phyloP scores from a whole-genome alignment of 2,888 invertebrate species.

The Chironomus riparius region DNA sequence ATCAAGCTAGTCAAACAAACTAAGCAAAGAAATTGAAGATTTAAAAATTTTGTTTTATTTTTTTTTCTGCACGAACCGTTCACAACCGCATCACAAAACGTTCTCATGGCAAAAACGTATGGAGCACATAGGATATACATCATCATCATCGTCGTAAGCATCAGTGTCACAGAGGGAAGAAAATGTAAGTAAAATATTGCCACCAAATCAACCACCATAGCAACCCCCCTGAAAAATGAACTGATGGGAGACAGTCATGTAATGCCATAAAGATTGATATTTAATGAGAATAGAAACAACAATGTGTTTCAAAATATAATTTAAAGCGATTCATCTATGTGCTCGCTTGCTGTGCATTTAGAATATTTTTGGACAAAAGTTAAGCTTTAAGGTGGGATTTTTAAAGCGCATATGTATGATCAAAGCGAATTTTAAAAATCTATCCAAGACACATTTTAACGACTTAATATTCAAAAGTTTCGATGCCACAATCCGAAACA shows the following conservation, averaged over 20 bases:
- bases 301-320: conserved; percentile 23
- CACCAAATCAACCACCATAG: not conserved
- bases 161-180: not conserved
- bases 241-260: too few species aligned
- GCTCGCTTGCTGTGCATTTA: not conserved
- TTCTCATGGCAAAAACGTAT: not conserved
- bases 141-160: not conserved
- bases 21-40: not conserved
- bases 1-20: not conserved
- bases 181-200: not conserved
- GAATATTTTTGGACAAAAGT: not conserved
- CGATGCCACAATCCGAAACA: too few species aligned
- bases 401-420: too few species aligned
- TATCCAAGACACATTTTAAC: too few species aligned
- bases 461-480: too few species aligned
- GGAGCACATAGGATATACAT: too few species aligned
- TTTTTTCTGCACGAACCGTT: not conserved
- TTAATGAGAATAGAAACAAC: conserved; percentile 11
- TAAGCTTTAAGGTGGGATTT: too few species aligned
- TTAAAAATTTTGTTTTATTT: not conserved
- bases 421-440: too few species aligned
- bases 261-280: conserved; percentile 11
- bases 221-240: not conserved
- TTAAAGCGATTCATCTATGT: conserved; percentile 9
- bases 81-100: conserved; percentile 21